Evolutionary conservation across 2,113 vertebrate genomes (phyloP).

Genomic region (Mobula hypostoma): DNA sequence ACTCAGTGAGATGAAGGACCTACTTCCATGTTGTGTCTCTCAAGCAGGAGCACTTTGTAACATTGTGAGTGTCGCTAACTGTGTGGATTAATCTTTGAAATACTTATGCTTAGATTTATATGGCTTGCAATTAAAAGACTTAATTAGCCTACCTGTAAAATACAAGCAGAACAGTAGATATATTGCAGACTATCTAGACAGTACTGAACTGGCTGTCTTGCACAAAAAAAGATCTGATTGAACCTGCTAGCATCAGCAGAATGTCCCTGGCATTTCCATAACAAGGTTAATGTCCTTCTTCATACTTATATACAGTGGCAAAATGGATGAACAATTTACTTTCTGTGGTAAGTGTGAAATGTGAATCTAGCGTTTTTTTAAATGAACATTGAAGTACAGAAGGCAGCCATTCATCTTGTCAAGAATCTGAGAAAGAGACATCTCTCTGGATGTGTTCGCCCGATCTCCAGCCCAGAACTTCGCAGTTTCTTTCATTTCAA

Average conservation of each 20-base stretch:
- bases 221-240: neutral
- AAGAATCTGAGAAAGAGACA: no score
- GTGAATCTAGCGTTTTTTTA: no score
- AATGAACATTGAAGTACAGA: no score
- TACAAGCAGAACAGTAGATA: neutral
- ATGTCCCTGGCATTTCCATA: neutral
- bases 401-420: no score
- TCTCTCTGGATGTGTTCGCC: no score
- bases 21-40: no score
- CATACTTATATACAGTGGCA: neutral
- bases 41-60: neutral
- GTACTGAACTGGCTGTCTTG: neutral
- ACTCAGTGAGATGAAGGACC: no score
- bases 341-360: neutral
- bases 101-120: neutral
- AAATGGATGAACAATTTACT: neutral
- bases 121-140: neutral
- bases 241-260: no score
- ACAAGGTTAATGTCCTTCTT: neutral
- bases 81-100: neutral
- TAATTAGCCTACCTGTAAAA: neutral
- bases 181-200: neutral
- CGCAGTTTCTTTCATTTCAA: no score
- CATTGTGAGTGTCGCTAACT: neutral
- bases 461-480: no score